These are phyloP conservation scores for Micronisus gabar DNA, from an alignment of 2,113 vertebrate genomes.

Conservation along the genomic window DNA sequence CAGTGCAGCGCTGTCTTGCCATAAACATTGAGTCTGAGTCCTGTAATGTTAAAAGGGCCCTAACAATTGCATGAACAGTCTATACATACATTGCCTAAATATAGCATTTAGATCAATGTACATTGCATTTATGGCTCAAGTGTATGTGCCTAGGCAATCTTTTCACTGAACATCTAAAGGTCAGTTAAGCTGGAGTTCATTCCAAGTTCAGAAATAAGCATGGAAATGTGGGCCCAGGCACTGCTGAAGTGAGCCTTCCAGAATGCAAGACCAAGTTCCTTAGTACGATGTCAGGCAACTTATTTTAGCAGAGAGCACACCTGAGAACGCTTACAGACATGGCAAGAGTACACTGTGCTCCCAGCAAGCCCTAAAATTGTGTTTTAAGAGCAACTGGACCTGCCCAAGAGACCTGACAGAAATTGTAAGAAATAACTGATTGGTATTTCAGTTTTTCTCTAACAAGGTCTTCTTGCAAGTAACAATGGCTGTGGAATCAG, in stretches of 20 bases:
- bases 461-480: background rate
- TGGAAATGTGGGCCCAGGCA: background rate
- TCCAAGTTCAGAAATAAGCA: background rate
- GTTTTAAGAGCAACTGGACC: background rate
- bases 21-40: background rate
- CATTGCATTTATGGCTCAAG: background rate
- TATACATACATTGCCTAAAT: background rate
- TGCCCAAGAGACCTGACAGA: background rate
- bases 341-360: background rate
- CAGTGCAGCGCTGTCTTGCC: background rate
- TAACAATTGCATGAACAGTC: background rate
- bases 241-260: background rate
- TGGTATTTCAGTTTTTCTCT: background rate
- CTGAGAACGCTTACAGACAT: background rate
- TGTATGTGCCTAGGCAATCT: background rate
- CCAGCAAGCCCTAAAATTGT: background rate
- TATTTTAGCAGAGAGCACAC: background rate
- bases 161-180: background rate
- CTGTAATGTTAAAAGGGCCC: background rate
- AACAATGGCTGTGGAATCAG: background rate
- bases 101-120: background rate
- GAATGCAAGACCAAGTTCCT: fast-evolving
- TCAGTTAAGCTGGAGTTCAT: background rate
- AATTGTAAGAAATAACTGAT: background rate
- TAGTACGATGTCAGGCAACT: background rate